Evolutionary conservation across 2,113 vertebrate genomes (phyloP), one percentile per base, ranked within the genome.

Genomic region (Eretmochelys imbricata): DNA sequence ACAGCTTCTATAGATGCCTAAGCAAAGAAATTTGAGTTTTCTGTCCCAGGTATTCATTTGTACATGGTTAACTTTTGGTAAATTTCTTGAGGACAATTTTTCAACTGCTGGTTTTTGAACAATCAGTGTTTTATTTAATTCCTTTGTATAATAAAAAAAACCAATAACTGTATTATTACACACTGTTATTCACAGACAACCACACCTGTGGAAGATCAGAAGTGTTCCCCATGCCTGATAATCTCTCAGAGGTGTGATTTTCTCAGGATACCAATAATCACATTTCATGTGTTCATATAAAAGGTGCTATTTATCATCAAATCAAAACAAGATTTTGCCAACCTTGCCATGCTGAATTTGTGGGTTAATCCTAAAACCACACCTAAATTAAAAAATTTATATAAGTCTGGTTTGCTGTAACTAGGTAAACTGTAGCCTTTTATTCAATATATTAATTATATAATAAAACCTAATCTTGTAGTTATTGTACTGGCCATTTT

Each of bases 241-340:
- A 91, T 80, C 88, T 89, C 93, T 93, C 94, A 31, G 84, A 84
- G 89, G 96, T 81, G 89, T 35, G 79, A 87, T 88, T 91, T 85
- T 78, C 62, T 90, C 90, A 57, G 8, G 48, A 89, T 82, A 80
- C 93, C 90, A 84, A 90, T 87, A 95, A 95, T 88, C 95, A 91
- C 89, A 90, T 91, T 94, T 91, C 84, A 92, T 54, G 80, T 59
- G 79, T 93, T 97, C 93, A 85, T 72, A 92, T 90, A 96, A 96
- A 90, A 84, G 80, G 84, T 87, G 85, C 90, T 59, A 65, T 93
- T 84, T 89, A 95, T 96, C 96, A 95, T 88, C 75, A 91, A 87
- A 94, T 94, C 90, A 89, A 95, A 96, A 42, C 42, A 87, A 42
- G 19, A 76, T 90, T 84, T 79, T 93, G 93, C 86, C 91, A 87